phyloP scores from a whole-genome alignment of 2,797 vertebrate species.

The Melopsittacus undulatus region DNA sequence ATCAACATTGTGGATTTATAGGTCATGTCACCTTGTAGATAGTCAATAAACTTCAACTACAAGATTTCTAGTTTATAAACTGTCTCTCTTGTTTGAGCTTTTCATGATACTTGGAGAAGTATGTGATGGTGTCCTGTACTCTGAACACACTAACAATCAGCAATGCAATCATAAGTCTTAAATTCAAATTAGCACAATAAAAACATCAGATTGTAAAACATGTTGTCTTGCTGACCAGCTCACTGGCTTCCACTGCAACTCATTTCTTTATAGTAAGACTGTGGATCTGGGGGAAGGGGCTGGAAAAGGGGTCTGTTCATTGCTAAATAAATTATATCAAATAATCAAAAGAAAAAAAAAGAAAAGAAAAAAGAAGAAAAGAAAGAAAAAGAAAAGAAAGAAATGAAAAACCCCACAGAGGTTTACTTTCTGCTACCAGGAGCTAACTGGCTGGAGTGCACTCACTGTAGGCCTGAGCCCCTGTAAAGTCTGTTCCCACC shows the following conservation, averaged over 20 bases:
- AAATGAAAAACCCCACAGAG: accelerated
- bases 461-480: not conserved
- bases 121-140: not conserved
- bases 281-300: not conserved
- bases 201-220: not conserved
- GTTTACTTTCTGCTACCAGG: not conserved
- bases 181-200: not conserved
- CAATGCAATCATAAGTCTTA: not conserved
- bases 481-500: not conserved
- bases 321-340: not conserved
- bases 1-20: not conserved
- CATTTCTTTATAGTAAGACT: not conserved
- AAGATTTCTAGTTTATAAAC: not conserved
- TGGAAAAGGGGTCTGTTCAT: not conserved
- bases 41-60: not conserved
- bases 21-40: not conserved
- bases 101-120: not conserved
- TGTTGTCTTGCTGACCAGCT: not conserved
- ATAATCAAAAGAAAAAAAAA: not conserved
- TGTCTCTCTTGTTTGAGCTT: not conserved
- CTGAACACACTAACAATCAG: not conserved
- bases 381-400: not conserved
- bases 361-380: too few relatives aligned
- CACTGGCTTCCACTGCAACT: not conserved
- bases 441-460: not conserved